Evolutionary conservation across 2,888 invertebrate species (phyloP).

Genomic region (Euzophera pinguis): DNA sequence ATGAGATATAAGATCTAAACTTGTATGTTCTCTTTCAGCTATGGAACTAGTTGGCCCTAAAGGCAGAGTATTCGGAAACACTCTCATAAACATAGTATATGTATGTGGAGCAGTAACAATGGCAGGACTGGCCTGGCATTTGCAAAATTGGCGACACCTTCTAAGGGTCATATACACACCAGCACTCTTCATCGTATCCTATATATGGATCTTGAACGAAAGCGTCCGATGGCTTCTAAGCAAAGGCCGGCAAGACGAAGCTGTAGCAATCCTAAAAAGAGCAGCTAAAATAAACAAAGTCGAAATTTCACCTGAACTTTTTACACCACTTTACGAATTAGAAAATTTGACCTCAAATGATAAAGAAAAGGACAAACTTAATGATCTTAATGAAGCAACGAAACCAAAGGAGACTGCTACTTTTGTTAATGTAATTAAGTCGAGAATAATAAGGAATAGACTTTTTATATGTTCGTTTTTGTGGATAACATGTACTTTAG

Average conservation of each 20-base stretch:
- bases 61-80: conserved; percentile 86
- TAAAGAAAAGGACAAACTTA: conserved; percentile 23
- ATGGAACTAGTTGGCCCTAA: conserved; percentile 89
- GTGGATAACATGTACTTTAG: conserved; percentile 89
- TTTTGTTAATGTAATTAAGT: conserved; percentile 70
- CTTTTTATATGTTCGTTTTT: conserved; percentile 84
- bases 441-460: conserved; percentile 76
- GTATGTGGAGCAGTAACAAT: conserved; percentile 85
- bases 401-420: conserved; percentile 32
- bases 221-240: conserved; percentile 88
- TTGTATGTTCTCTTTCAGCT: conserved; percentile 71
- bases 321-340: conserved; percentile 53
- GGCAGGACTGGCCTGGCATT: conserved; percentile 83
- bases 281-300: conserved; percentile 83
- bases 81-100: conserved; percentile 85
- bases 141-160: conserved; percentile 84
- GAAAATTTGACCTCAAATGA: conserved; percentile 28
- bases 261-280: conserved; percentile 80
- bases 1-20: too few relatives aligned
- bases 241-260: conserved; percentile 83
- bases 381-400: conserved; percentile 22
- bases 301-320: conserved; percentile 58
- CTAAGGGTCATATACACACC: conserved; percentile 85
- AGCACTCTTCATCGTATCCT: conserved; percentile 82
- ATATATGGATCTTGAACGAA: conserved; percentile 86